Evolutionary conservation across 1,140 invertebrate species (phyloP), one percentile per base, ranked within the genome.

Genomic region (Pseudomyrmex flavicornis): DNA sequence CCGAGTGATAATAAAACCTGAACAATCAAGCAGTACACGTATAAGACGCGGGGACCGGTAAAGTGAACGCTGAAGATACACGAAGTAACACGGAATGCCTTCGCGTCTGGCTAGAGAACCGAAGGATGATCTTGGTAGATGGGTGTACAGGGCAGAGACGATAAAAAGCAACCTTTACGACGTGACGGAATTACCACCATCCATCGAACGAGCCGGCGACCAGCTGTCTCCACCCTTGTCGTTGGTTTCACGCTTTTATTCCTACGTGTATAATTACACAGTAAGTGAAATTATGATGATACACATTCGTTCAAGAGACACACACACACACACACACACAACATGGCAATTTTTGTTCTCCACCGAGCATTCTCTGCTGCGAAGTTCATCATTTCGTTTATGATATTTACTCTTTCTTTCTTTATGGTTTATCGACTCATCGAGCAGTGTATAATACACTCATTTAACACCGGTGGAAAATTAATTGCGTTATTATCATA

Each of bases 151-250:
- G 63, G 54, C 59, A 63, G 62, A 69, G 65, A 85, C 91, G 89
- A 92, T 92, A 91, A 92, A 91, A 91, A 91, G 84, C 83, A 91
- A 91, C 90, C 90, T 92, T 92, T 92, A 92, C 88, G 90, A 88
- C 85, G 88, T 90, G 90, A 90, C 91, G 91, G 85, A 92, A 92
- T 92, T 92, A 91, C 90, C 87, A 84, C 86, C 85, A 90, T 92
- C 86, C 85, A 72, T 58, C 82, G 85, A 80, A 86, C 87, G 88
- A 89, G 88, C 80, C 87, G 85, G 79, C 58, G 75, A 76, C 66
- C 61, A 65, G 20, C 61, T n/a, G 59, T 22, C 20, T 62, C 68
- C 66, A 13, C 56, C 82, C 69, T 52, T 61, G 9, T 72, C 62
- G 62, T 75, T 63, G 84, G 79, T 82, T 84, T 85, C 50, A 85